phyloP scores from a whole-genome alignment of 1,140 invertebrate genomes.

The Atopsyche davidsoni region DNA sequence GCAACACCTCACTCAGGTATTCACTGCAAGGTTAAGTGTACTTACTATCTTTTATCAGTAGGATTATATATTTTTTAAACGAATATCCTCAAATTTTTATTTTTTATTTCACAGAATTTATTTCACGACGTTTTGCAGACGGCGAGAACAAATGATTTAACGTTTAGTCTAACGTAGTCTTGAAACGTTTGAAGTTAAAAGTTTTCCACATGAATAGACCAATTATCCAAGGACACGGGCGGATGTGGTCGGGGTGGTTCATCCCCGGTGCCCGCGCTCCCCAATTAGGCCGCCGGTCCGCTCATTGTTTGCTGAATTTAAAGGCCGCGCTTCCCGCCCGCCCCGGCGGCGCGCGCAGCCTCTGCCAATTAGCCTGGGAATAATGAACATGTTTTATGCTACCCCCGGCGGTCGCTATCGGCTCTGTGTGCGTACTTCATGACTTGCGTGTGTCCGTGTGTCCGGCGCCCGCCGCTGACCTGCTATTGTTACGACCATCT shows the following conservation, averaged over 20 bases:
- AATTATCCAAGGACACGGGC: too few species aligned
- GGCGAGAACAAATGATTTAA: not conserved
- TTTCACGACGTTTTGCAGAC: too few species aligned
- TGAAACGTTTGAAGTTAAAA: not conserved
- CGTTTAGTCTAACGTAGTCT: not conserved
- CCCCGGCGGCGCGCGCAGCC: constrained; percentile 37
- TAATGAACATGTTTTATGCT: constrained; percentile 53
- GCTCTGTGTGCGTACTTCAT: constrained; percentile 24
- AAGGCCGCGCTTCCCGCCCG: constrained; percentile 6
- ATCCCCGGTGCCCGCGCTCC: not conserved
- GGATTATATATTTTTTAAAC: too few species aligned
- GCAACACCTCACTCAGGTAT: too few species aligned
- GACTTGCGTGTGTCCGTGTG: constrained; percentile 16
- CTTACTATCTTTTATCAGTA: too few species aligned
- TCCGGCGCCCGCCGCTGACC: not conserved
- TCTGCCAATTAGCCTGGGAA: constrained; percentile 50
- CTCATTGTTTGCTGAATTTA: constrained; percentile 21
- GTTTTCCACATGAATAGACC: too few species aligned
- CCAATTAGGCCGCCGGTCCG: constrained; percentile 17
- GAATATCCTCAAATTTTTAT: too few species aligned
- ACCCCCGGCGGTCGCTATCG: constrained; percentile 34
- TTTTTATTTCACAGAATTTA: too few species aligned
- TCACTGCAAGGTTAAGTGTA: too few species aligned
- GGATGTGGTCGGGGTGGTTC: too few species aligned
- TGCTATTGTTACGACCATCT: not conserved